A percentile compares a stretch with the other conserved stretches of the same genome.
These are phyloP conservation scores for Cliona cf. orientalis DNA, from an alignment of 37 sponge, comb jelly and placozoan genomes.

Conservation along the genomic window DNA sequence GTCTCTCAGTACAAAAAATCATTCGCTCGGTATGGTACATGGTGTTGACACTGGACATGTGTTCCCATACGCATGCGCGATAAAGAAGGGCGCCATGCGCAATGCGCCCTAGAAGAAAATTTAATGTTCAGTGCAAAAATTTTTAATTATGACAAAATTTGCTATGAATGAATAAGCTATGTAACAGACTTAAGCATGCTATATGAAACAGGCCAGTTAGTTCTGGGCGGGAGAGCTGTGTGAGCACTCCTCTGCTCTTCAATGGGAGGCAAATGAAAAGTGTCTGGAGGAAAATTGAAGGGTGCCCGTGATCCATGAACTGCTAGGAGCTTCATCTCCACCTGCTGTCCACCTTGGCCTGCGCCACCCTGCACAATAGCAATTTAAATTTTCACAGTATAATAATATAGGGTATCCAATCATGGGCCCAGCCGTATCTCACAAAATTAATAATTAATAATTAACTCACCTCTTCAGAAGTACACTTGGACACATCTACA, in stretches of 20 bases:
- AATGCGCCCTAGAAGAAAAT: too few species aligned
- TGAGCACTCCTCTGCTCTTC: conserved; percentile 25
- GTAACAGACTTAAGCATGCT: conserved; percentile 61
- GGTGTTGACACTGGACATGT: too few species aligned
- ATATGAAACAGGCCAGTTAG: conserved; percentile 67
- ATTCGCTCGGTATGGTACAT: too few species aligned
- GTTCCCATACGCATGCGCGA: too few species aligned
- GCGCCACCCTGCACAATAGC: conserved; percentile 10
- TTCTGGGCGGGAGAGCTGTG: conserved; percentile 7
- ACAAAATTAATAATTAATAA: background rate
- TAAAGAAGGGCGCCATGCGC: too few species aligned
- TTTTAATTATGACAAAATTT: too few species aligned
- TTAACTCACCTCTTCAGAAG: conserved; percentile 22
- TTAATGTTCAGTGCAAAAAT: too few species aligned
- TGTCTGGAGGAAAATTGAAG: conserved; percentile 31
- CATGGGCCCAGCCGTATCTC: background rate
- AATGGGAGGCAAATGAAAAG: conserved; percentile 56
- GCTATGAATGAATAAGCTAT: conserved; percentile 1
- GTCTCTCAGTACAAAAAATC: too few species aligned
- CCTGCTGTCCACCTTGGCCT: conserved; percentile 34
- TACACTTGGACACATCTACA: conserved; percentile 25
- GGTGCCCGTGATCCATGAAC: conserved; percentile 28
- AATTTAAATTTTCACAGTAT: background rate
- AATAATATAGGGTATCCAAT: background rate
- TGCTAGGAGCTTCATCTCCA: conserved; percentile 43